These are phyloP conservation scores for Hypotaenidia okinawae DNA, from an alignment of 2,797 vertebrate genomes.

Conservation along the genomic window DNA sequence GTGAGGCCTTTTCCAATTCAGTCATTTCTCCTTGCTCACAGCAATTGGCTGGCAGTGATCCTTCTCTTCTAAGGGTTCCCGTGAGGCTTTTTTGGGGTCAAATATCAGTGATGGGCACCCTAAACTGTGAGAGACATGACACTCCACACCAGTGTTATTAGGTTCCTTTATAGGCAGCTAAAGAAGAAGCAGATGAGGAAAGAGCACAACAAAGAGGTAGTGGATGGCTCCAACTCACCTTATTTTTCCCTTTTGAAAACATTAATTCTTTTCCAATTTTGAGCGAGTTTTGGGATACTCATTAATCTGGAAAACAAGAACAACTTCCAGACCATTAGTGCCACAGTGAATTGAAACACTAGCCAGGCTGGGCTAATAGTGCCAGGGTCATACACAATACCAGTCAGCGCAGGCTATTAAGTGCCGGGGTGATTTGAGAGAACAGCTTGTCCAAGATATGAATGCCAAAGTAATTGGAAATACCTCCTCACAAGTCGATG, in stretches of 20 bases:
- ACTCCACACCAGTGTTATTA: accelerated
- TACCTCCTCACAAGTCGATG: conserved; percentile 63
- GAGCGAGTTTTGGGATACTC: conserved; percentile 74
- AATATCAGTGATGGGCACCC: neutral
- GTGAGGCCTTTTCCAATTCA: neutral
- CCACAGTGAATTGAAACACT: conserved; percentile 70
- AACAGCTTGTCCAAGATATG: conserved; percentile 77
- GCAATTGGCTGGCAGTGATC: neutral
- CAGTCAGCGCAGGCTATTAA: conserved; percentile 68
- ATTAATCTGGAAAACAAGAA: conserved; percentile 79
- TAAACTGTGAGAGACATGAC: accelerated
- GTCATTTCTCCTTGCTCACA: neutral
- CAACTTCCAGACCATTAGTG: conserved; percentile 80
- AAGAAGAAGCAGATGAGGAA: neutral
- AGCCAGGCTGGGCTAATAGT: conserved; percentile 76
- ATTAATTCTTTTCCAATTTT: conserved; percentile 71
- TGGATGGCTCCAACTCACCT: neutral
- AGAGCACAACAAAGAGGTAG: neutral
- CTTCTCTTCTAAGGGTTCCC: neutral
- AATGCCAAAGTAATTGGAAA: conserved; percentile 82
- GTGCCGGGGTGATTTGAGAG: conserved; percentile 80
- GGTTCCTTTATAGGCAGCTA: neutral
- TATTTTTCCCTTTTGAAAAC: conserved; percentile 65
- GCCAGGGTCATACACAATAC: conserved; percentile 78
- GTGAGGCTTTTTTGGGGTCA: accelerated